Base-by-base conservation (phyloP, 92 coral and sea anemone species). In the Hydrozoanthus gracilis region DNA sequence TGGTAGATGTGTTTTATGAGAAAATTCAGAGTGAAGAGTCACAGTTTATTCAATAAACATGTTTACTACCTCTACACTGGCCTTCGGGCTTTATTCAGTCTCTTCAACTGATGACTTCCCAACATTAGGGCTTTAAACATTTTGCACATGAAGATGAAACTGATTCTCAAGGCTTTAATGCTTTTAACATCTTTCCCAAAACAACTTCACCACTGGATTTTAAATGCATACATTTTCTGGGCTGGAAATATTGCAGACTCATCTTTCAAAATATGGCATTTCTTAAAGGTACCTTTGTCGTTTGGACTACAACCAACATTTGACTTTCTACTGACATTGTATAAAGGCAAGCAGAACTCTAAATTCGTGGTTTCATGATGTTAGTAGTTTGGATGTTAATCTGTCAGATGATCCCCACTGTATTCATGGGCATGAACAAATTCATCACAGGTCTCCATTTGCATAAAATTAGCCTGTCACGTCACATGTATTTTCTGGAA, bases 31-130 rank as follows among this genome's bases (percentile, higher is more conserved):
- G 67, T 14, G n/a, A 66, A 16, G 35, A 10, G 35, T 14, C 5
- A 66, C 7, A 12, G 6, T n/a, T 44, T 44, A 44, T 5, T 2
- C 11, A 56, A 16, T 6, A 27, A 44, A 35, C 44, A 8, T 7
- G 27, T n/a, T 55, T 60, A 77, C 69, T 77, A 77, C 82, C 82
- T 77, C 82, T 54, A 39, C 6, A 14, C 67, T 54, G 66, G 51
- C 68, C 17, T 48, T 49, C 18, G 79, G 60, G 79, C 79, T 74
- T 74, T 74, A 49, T 74, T 20, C 6, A 27, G 64, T 4, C 66
- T 50, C 51, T 54, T 68, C 27, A 77, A 4, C 17, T 56, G 82
- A 3, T 13, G 61, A 39, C 8, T 51, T 7, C 64, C 51, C 15
- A 4, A 77, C 45, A 14, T 27, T 44, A 35, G 82, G 82, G 67